These are phyloP conservation scores for Melitaea athalia DNA, from an alignment of 2,888 invertebrate species.

Conservation along the genomic window DNA sequence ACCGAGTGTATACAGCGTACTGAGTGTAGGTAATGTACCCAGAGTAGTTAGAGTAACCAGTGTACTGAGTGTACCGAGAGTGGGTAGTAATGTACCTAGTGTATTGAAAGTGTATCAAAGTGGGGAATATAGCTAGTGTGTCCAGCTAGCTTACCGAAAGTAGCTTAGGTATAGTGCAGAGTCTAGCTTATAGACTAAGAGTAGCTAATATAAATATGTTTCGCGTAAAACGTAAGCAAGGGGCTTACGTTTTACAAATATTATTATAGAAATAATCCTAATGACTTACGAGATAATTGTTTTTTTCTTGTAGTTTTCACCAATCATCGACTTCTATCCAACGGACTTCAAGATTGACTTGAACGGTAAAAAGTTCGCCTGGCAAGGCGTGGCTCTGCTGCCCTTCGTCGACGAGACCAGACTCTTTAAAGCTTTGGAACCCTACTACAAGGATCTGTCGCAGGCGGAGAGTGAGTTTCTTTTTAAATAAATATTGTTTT, in stretches of 20 bases:
- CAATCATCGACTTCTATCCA: slow-evolving; percentile 99
- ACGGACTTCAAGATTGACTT: slow-evolving; percentile 98
- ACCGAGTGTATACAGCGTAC: no score
- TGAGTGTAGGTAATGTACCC: no score
- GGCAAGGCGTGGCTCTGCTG: slow-evolving; percentile 99
- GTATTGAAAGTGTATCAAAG: no score
- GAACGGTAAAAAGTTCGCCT: slow-evolving; percentile 99
- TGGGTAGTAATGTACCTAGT: no score
- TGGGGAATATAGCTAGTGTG: no score
- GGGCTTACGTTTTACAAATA: background rate
- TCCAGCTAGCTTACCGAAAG: no score
- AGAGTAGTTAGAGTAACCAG: no score
- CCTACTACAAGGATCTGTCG: slow-evolving; percentile 90
- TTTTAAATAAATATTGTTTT: background rate
- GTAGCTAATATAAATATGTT: no score
- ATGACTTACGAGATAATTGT: background rate
- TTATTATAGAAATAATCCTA: background rate
- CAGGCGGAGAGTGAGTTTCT: slow-evolving; percentile 88
- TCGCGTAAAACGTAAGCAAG: background rate
- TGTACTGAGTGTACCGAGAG: no score
- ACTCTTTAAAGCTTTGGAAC: slow-evolving; percentile 90
- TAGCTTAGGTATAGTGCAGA: no score
- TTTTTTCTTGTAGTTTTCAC: slow-evolving; percentile 85
- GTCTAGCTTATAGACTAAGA: no score
- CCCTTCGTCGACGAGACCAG: slow-evolving; percentile 98